Conservation (phyloP, 37 sponge, comb jelly and placozoan species). For the Dysidea cf. avara region DNA sequence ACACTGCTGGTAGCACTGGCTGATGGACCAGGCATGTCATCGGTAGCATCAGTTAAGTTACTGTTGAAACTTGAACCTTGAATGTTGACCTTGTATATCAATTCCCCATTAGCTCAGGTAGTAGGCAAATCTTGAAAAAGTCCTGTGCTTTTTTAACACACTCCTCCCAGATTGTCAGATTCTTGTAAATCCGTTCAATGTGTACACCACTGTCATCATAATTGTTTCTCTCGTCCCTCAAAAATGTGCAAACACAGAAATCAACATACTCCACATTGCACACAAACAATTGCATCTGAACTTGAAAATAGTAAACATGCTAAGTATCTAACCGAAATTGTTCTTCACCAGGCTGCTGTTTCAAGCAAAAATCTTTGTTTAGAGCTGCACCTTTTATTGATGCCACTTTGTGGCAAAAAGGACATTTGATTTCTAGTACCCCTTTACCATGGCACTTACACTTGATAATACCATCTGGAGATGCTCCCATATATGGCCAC, state of each 20-base stretch:
- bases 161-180: constrained; percentile 25
- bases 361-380: no score
- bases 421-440: constrained; percentile 27
- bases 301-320: constrained; percentile 47
- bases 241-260: constrained; percentile 42
- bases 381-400: no score
- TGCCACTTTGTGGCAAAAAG: not conserved
- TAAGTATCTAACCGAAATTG: not conserved
- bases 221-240: not conserved
- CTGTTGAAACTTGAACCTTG: no score
- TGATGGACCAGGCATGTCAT: no score
- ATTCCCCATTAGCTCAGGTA: constrained; percentile 52
- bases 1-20: no score
- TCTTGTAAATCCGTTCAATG: constrained; percentile 31
- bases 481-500: constrained; percentile 48
- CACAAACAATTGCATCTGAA: constrained; percentile 30
- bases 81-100: constrained; percentile 24
- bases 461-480: constrained; percentile 35
- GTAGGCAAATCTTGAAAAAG: no score
- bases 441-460: constrained; percentile 62
- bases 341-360: no score
- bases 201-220: constrained; percentile 12
- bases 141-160: not conserved
- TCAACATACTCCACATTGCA: constrained; percentile 45
- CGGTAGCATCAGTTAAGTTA: no score